Evolutionary conservation across 2,797 vertebrate species (phyloP).

Genomic region (Denticeps clupeoides): DNA sequence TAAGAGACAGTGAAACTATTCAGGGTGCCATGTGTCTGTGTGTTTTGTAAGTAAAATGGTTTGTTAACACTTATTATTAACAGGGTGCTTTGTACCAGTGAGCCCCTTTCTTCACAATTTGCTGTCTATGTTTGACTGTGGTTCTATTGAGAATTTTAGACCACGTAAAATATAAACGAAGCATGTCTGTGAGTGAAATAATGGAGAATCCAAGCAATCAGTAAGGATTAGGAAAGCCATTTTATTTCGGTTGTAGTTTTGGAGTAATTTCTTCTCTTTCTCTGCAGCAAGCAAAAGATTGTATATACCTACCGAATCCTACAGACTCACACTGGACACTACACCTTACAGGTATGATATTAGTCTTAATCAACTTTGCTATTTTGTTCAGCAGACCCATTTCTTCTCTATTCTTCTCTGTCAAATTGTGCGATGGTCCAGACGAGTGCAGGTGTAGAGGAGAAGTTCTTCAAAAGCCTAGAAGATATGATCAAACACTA

Average conservation of each 20-base stretch:
- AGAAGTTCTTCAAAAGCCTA: slow-evolving; percentile 39
- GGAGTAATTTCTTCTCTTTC: slow-evolving; percentile 9
- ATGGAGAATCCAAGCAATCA: no score
- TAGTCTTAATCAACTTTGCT: no score
- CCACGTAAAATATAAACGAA: no score
- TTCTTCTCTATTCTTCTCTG: neutral
- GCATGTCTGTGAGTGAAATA: no score
- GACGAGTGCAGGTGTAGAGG: slow-evolving; percentile 24
- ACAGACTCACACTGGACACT: slow-evolving; percentile 37
- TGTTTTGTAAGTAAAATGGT: slow-evolving; percentile 64
- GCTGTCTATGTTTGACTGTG: no score
- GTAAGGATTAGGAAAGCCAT: no score
- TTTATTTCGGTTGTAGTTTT: no score
- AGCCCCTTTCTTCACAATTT: no score
- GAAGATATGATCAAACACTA: slow-evolving; percentile 45
- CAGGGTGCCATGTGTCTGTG: slow-evolving; percentile 57
- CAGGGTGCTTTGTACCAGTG: no score
- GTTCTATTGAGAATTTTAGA: no score
- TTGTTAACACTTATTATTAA: no score
- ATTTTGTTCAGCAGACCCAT: neutral
- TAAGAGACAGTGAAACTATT: slow-evolving; percentile 59
- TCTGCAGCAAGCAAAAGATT: slow-evolving; percentile 47
- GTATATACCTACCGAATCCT: slow-evolving; percentile 59
- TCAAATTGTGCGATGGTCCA: slow-evolving; percentile 14
- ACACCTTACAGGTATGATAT: slow-evolving; percentile 45